These are phyloP conservation scores for Apeltes quadracus DNA, from an alignment of 2,113 vertebrate species.

Conservation along the genomic window DNA sequence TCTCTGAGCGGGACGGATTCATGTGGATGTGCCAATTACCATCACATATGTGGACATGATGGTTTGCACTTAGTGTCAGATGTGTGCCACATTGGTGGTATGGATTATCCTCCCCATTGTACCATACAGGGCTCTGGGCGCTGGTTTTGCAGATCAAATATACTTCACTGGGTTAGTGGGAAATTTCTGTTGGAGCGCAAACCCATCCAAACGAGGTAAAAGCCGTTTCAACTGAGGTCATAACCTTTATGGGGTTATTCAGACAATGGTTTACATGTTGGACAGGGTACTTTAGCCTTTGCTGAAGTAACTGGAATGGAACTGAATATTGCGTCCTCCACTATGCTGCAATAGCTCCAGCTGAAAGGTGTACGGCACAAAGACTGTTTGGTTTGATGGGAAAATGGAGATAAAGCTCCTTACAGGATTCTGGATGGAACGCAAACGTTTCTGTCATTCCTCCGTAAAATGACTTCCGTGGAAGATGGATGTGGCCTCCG, in stretches of 20 bases:
- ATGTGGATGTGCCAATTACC: slow-evolving; percentile 31
- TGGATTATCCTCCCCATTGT: not conserved
- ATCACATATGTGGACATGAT: slow-evolving; percentile 25
- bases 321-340: slow-evolving; percentile 17
- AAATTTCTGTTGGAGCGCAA: slow-evolving; percentile 6
- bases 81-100: slow-evolving; percentile 8
- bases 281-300: slow-evolving; percentile 9
- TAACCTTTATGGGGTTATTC: slow-evolving; percentile 22
- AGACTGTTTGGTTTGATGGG: slow-evolving; percentile 11
- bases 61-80: slow-evolving; percentile 25
- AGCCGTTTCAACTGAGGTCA: not conserved
- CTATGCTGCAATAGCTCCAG: not conserved
- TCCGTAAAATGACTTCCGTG: slow-evolving; percentile 33
- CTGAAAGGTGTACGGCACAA: slow-evolving; percentile 1
- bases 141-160: slow-evolving; percentile 9
- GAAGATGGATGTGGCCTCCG: slow-evolving; percentile 44
- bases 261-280: slow-evolving; percentile 19
- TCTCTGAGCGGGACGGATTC: slow-evolving; percentile 3
- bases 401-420: not conserved
- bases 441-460: slow-evolving; percentile 17
- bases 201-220: slow-evolving; percentile 29
- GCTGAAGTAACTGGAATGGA: slow-evolving; percentile 7
- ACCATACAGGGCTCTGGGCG: not conserved
- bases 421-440: slow-evolving; percentile 21
- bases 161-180: slow-evolving; percentile 8